Evolutionary conservation across 2,797 vertebrate genomes (phyloP), one percentile per base, ranked within the genome.

Genomic region (Trachurus trachurus): DNA sequence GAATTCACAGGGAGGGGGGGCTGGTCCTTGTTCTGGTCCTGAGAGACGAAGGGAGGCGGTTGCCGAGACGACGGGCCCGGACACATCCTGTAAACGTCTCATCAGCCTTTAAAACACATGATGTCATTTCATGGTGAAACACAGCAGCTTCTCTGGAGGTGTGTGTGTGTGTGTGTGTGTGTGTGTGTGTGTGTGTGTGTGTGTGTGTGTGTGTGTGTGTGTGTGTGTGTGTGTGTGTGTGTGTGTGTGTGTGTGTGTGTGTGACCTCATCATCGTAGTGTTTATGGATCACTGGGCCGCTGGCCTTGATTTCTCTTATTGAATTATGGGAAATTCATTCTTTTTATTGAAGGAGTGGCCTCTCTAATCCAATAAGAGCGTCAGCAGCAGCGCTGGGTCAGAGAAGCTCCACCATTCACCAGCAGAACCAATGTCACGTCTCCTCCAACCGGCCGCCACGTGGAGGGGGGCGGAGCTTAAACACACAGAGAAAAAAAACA

Each of bases 211-310:
- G 26, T 34, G 31, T 34, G 31, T 34, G 31, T 34, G 31, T 34
- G 31, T 5, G 31, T 34, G 31, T 34, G 31, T 34, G 31, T 34
- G 4, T 5, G 3, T 34, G 31, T 34, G 31, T 34, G 31, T 6
- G 31, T 34, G 31, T 34, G 31, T 6, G 0, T 34, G 31, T 34
- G 31, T 6, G 5, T 34, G 71, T 44, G 29, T 77, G 66, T n/a
- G 1, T 91, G 80, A 93, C 85, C 93, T 94, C 91, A 94, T 95
- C 94, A 88, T 85, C 83, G 54, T 89, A 95, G 92, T 94, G 94
- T 90, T 89, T 92, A 87, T 90, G 92, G 91, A 92, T 93, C 93
- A 94, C 88, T 88, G 90, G 85, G 82, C 92, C 69, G 60, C 71
- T 68, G 87, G 89, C 85, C 84, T 87, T 88, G 70, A 87, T 91